Base-by-base conservation (phyloP, 2,113 vertebrate genomes). In the Phalacrocorax aristotelis region DNA sequence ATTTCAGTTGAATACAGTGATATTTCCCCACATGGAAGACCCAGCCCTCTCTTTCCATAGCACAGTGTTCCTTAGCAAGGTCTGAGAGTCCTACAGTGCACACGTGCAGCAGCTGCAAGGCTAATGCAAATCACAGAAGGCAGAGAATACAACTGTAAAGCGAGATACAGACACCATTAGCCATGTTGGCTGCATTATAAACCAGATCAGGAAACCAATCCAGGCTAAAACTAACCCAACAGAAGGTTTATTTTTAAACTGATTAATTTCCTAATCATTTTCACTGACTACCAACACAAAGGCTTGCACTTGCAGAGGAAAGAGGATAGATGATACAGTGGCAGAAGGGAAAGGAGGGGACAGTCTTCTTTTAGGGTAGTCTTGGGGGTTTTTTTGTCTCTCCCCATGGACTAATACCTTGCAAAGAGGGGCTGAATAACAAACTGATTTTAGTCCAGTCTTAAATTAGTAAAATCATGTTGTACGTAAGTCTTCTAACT, bases 61-160 rank as follows among this genome's bases (percentile, higher is more conserved):
- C 96, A 97, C 61, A 69, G 62, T 96, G 96, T 96, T 96, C 96
- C 87, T 93, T 90, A 94, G 80, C 18, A 34, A 5, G 66, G 82
- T 89, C 87, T 90, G 74, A 88, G 71, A 90, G 90, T 54, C 58
- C 80, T 95, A 10, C 16, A 3, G 79, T 4, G 9, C 82, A 83
- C 95, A 96, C 75, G 84, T 96, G 95, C 90, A 91, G 87, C 95
- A 95, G 96, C 95, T 97, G 82, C 82, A 95, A 58, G 66, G 58
- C 74, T 97, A 97, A 97, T 97, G 95, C 70, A 93, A 96, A 97
- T 95, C 90, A 87, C 96, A 97, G 96, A 93, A 96, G 90, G 92
- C 91, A 95, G 75, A 89, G 49, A 65, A 78, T 80, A 49, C 0
- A 0, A n/a, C 74, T 5, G 0, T 83, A 74, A 44, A 87, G 74